phyloP scores from a whole-genome alignment of 2,113 vertebrate species.

The Lepisosteus oculatus region DNA sequence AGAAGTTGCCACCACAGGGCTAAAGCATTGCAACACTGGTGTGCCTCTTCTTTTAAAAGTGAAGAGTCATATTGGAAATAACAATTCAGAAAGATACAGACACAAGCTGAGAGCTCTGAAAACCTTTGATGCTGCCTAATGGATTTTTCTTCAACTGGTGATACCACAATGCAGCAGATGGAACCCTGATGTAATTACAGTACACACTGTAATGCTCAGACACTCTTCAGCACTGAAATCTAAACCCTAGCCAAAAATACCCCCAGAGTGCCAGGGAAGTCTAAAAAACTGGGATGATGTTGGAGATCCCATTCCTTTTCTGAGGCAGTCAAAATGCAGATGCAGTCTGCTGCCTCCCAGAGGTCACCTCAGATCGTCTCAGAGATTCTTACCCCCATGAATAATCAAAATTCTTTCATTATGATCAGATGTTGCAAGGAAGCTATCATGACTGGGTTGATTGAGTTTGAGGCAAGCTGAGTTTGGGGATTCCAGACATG shows the following conservation, averaged over 20 bases:
- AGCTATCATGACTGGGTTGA: not conserved
- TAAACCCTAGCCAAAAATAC: slow-evolving; percentile 8
- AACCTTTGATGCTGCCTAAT: slow-evolving; percentile 25
- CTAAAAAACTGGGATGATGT: not conserved
- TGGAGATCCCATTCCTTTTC: too few relatives aligned
- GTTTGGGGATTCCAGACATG: too few relatives aligned
- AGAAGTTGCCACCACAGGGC: not conserved
- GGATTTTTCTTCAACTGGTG: not conserved
- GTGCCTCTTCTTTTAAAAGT: slow-evolving; percentile 54
- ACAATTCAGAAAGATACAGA: slow-evolving; percentile 11
- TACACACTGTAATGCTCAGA: not conserved
- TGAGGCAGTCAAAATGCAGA: not conserved
- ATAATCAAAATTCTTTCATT: not conserved
- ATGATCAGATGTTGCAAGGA: not conserved
- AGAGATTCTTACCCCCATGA: not conserved
- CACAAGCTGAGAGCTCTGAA: slow-evolving; percentile 3
- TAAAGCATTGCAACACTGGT: slow-evolving; percentile 40
- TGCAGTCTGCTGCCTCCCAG: not conserved
- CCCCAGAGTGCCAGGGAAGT: not conserved
- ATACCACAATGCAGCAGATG: not conserved
- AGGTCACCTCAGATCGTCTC: not conserved
- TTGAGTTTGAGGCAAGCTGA: not conserved
- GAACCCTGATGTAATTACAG: slow-evolving; percentile 4
- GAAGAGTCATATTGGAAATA: slow-evolving; percentile 23
- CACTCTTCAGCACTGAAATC: not conserved